These are phyloP conservation scores for Caenorhabditis sulstoni DNA, from an alignment of 2,888 invertebrate species.

Conservation along the genomic window DNA sequence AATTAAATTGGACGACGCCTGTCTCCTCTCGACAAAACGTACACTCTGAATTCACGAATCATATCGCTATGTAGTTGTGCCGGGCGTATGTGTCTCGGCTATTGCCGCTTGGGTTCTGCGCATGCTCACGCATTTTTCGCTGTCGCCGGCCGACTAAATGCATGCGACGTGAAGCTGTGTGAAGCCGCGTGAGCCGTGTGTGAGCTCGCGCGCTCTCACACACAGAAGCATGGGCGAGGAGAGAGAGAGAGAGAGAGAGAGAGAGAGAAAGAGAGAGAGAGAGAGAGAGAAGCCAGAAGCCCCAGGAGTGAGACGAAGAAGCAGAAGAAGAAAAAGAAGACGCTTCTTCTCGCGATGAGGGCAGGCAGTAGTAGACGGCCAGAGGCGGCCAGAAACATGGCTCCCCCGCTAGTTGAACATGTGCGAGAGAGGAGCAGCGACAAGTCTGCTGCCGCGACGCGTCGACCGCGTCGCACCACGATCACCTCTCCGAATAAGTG, in stretches of 20 bases:
- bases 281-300: constrained; percentile 30
- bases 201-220: constrained; percentile 39
- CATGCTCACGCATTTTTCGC: constrained; percentile 34
- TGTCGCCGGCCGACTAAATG: constrained; percentile 45
- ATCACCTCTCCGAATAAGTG: constrained; percentile 33
- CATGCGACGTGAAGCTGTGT: constrained; percentile 44
- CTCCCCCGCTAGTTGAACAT: constrained; percentile 49
- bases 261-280: constrained; percentile 20
- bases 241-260: constrained; percentile 24
- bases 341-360: constrained; percentile 40
- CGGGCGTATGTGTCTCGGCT: constrained; percentile 20
- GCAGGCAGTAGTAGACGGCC: constrained; percentile 38
- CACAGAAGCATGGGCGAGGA: constrained; percentile 13
- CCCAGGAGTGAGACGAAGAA: constrained; percentile 40
- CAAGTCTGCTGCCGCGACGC: constrained; percentile 17
- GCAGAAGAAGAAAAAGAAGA: constrained; percentile 33
- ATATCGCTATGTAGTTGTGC: constrained; percentile 54
- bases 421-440: constrained; percentile 30
- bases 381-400: constrained; percentile 48
- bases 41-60: constrained; percentile 54
- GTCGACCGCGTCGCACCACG: constrained; percentile 49
- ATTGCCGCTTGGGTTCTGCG: constrained; percentile 30
- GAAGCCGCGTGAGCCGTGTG: constrained; percentile 40
- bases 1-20: constrained; percentile 59
- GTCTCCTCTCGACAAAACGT: constrained; percentile 48